Evolutionary conservation across 37 sponge, comb jelly and placozoan genomes (phyloP).

Genomic region (Axinella damicornis): DNA sequence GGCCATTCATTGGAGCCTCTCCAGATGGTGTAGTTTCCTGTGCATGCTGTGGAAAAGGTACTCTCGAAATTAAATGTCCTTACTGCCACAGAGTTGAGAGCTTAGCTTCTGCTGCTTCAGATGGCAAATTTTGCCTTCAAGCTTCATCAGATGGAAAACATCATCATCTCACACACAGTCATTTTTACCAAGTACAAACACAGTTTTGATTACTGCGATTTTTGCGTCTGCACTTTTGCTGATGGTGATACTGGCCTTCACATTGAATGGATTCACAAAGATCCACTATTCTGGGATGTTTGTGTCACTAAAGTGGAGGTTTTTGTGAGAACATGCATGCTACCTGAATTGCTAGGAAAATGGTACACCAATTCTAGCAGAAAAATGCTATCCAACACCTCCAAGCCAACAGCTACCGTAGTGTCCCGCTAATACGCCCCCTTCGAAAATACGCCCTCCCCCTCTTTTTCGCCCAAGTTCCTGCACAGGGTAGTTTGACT

Average conservation of each 20-base stretch:
- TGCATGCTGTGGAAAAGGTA: constrained; percentile 64
- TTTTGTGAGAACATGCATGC: constrained; percentile 25
- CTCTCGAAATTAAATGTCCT: constrained; percentile 36
- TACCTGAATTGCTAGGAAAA: constrained; percentile 64
- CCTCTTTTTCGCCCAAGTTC: no score
- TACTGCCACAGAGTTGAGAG: neutral
- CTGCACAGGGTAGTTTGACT: no score
- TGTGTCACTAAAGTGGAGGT: neutral
- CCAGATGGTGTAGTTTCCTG: constrained; percentile 55
- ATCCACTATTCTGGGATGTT: constrained; percentile 23
- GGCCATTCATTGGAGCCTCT: constrained; percentile 54
- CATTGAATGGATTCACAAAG: constrained; percentile 41
- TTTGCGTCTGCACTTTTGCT: constrained; percentile 56
- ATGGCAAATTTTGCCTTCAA: neutral
- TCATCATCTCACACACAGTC: neutral
- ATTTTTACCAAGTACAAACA: constrained; percentile 57
- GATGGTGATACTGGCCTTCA: constrained; percentile 6
- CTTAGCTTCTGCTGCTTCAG: no score
- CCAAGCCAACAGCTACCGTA: no score
- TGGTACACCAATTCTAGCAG: constrained; percentile 46
- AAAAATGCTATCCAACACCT: no score
- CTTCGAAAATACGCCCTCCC: no score
- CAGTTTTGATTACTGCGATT: constrained; percentile 67
- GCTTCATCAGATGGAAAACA: neutral
- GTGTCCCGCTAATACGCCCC: no score